Conservation (phyloP, 2,888 invertebrate genomes). For the Crioceris asparagi region DNA sequence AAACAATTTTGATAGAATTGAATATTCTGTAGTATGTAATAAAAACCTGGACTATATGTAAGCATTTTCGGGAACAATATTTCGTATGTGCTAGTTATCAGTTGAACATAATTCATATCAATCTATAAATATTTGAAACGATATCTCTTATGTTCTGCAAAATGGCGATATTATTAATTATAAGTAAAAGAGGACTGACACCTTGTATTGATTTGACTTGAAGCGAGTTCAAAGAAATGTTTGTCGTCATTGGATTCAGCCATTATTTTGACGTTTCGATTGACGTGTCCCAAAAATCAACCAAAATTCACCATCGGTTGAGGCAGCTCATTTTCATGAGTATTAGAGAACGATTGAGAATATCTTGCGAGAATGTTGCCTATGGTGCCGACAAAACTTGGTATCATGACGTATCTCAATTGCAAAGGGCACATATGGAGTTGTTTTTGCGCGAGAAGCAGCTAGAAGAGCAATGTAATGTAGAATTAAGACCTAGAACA, state of each 20-base stretch:
- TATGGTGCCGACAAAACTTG: constrained; percentile 32
- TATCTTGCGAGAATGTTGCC: constrained; percentile 32
- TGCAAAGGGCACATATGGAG: constrained; percentile 31
- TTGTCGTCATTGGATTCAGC: constrained; percentile 11
- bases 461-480: constrained; percentile 16
- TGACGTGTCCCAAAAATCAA: constrained; percentile 13
- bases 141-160: too few relatives aligned
- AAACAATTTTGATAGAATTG: too few relatives aligned
- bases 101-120: too few relatives aligned
- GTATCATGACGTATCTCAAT: constrained; percentile 22
- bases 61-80: too few relatives aligned
- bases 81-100: too few relatives aligned
- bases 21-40: too few relatives aligned
- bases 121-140: too few relatives aligned
- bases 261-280: constrained; percentile 18
- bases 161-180: too few relatives aligned
- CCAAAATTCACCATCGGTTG: constrained; percentile 14
- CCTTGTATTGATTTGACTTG: too few relatives aligned
- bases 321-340: constrained; percentile 21
- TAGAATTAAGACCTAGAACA: constrained; percentile 35
- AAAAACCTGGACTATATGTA: too few relatives aligned
- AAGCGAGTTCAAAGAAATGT: too few relatives aligned
- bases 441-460: constrained; percentile 23
- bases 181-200: too few relatives aligned
- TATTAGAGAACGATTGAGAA: constrained; percentile 28